Evolutionary conservation across 92 coral and sea anemone genomes (phyloP), one percentile per base, ranked within the genome.

Genomic region (Umimayanthus kanabou): DNA sequence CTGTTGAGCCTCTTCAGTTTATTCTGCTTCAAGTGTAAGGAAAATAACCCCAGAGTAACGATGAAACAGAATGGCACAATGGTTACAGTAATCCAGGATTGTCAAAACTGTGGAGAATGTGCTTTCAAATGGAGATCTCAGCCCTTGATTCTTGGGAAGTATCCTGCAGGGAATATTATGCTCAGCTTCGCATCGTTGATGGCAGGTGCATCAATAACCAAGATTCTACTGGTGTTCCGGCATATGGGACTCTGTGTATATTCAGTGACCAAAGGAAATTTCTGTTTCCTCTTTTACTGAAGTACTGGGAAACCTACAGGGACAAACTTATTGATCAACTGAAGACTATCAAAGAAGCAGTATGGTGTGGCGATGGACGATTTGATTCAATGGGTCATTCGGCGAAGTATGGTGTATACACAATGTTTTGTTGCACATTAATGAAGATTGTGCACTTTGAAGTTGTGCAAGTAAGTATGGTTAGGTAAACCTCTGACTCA

Each of bases 201-300:
- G 85, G 89, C 89, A 43, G 84, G 89, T 2, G 89, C 89, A 22
- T 87, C 84, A 9, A 87, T 80, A 37, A 88, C 76, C 70, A 84
- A 84, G 40, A 71, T 84, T 47, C 26, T 84, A 6, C 57, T 85
- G 65, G 78, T 50, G 61, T 45, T 85, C 66, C 42, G 70, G 22
- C 85, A 88, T 70, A 45, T 88, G 85, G 37, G 80, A 2, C 58
- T 76, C 25, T 8, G 22, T 39, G 42, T 76, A 26, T 76, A 22
- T 39, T 76, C 58, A 33, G 33, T 76, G 49, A 76, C 15, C 28
- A 76, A n/a, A 76, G 16, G 33, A 33, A 75, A 4, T 75, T 75
- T 75, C 39, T 74, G 57, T 76, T 76, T 76, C 80, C 80, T 9
- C 10, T 28, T 76, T 47, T 76, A 22, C 57, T 76, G 28, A 76